These are phyloP conservation scores for Leucosticte australis DNA, from an alignment of 2,113 vertebrate genomes.

Conservation along the genomic window DNA sequence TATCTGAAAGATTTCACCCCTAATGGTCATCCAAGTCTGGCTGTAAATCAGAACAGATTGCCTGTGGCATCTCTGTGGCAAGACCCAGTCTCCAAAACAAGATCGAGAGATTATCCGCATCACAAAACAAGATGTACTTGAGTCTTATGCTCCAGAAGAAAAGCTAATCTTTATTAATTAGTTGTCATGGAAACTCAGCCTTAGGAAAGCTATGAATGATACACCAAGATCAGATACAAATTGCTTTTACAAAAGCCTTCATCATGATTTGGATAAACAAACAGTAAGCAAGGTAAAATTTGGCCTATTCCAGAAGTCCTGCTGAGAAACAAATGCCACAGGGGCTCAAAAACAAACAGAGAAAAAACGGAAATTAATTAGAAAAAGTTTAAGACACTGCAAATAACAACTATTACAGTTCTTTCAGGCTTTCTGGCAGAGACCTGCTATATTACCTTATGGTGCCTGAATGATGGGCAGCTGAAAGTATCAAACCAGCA, in stretches of 20 bases:
- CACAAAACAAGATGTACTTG: conserved; percentile 43
- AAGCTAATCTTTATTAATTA: conserved; percentile 61
- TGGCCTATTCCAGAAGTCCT: background rate
- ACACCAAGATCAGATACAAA: background rate
- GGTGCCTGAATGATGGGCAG: background rate
- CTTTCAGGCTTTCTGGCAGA: background rate
- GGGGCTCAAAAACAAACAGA: background rate
- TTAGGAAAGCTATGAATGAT: conserved; percentile 17
- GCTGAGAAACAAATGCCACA: background rate
- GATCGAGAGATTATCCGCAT: conserved; percentile 23
- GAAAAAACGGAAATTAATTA: background rate
- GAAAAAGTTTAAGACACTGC: background rate
- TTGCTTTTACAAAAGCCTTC: background rate
- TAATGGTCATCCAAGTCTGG: background rate
- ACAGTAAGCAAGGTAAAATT: background rate
- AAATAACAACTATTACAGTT: background rate
- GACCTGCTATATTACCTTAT: background rate
- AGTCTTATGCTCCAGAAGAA: background rate
- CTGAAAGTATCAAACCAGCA: background rate
- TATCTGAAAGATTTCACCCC: background rate
- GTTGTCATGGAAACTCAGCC: conserved; percentile 20
- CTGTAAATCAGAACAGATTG: conserved; percentile 7
- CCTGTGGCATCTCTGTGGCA: background rate
- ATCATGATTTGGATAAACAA: background rate
- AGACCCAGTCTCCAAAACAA: conserved; percentile 4